Conservation (phyloP, 2,888 invertebrate species). For the Drosophila longiperda region DNA sequence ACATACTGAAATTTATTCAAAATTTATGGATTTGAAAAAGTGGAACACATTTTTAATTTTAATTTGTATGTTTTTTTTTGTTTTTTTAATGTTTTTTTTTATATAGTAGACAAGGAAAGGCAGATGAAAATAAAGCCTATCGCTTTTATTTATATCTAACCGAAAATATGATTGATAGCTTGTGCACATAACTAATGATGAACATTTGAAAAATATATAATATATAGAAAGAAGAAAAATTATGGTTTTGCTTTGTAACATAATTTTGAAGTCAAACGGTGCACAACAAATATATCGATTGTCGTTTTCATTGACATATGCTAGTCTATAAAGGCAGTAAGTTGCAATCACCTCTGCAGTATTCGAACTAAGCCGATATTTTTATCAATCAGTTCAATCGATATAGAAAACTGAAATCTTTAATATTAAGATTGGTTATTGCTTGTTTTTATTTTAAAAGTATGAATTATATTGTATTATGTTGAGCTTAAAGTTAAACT, state of each 20-base stretch:
- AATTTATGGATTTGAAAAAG: neutral
- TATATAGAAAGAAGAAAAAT: neutral
- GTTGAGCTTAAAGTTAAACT: neutral
- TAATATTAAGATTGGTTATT: neutral
- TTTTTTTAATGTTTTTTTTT: neutral
- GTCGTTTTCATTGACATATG: neutral
- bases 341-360: neutral
- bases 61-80: neutral
- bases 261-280: neutral
- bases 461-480: neutral
- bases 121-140: conserved; percentile 9
- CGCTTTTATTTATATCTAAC: conserved; percentile 17
- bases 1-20: neutral
- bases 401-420: neutral
- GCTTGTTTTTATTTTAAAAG: neutral
- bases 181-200: neutral
- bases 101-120: conserved; percentile 14
- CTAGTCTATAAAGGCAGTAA: neutral
- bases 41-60: neutral
- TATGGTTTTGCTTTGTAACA: neutral
- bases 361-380: conserved; percentile 1
- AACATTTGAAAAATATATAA: neutral
- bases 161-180: neutral
- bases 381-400: neutral
- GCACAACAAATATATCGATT: neutral